Conservation (phyloP, 2,797 vertebrate species). For the Etheostoma nigrum region DNA sequence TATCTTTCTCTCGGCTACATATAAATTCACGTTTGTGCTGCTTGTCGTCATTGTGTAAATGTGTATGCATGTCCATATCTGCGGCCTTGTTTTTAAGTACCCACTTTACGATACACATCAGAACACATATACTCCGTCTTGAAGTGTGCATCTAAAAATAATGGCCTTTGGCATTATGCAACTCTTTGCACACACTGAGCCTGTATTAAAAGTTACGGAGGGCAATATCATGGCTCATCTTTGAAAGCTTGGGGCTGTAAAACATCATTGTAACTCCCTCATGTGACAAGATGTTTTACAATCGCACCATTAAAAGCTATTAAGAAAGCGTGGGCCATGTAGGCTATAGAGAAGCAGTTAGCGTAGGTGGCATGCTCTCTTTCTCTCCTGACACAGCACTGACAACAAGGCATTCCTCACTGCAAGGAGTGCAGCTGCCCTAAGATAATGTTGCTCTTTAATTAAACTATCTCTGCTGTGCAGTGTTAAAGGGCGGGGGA, state of each 20-base stretch:
- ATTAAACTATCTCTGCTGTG: conserved; percentile 81
- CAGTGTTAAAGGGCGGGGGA: conserved; percentile 45
- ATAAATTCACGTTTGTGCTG: background rate
- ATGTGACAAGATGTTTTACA: conserved; percentile 79
- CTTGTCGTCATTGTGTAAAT: too few relatives aligned
- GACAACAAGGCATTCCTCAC: conserved; percentile 61
- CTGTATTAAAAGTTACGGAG: conserved; percentile 76
- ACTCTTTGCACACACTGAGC: conserved; percentile 64
- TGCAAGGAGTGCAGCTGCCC: conserved; percentile 66
- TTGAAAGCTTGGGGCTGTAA: conserved; percentile 74
- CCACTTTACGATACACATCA: conserved; percentile 66
- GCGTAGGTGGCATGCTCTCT: conserved; percentile 19
- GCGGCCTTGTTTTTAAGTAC: conserved; percentile 64
- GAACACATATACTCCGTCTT: conserved; percentile 51
- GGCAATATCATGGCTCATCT: conserved; percentile 72
- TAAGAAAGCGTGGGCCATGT: conserved; percentile 46
- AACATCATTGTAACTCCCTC: conserved; percentile 73
- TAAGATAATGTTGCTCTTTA: conserved; percentile 86
- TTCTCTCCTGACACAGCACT: conserved; percentile 63
- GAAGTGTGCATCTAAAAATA: conserved; percentile 71
- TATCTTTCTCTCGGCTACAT: background rate
- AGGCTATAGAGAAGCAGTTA: conserved; percentile 33
- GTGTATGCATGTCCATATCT: conserved; percentile 11
- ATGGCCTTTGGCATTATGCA: conserved; percentile 67
- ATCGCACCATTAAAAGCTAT: conserved; percentile 66